phyloP scores from a whole-genome alignment of 2,797 vertebrate species.

The Enteromius trimaculatus region DNA sequence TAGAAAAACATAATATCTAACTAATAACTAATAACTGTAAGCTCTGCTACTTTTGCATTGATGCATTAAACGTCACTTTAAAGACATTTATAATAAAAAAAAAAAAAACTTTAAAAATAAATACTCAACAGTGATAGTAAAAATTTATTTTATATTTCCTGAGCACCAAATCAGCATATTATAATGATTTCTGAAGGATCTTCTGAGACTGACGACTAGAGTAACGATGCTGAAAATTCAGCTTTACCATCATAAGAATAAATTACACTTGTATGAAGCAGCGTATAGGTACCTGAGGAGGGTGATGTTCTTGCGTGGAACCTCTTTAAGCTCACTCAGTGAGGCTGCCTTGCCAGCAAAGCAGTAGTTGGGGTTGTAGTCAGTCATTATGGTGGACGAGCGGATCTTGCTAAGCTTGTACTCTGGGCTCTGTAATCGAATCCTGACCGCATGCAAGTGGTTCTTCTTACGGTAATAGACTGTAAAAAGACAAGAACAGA shows the following conservation, averaged over 20 bases:
- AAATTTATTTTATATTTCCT: background rate
- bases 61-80: background rate
- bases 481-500: constrained; percentile 61
- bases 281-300: constrained; percentile 80
- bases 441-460: constrained; percentile 82
- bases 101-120: background rate
- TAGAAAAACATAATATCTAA: too few species aligned
- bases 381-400: constrained; percentile 91
- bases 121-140: background rate
- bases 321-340: constrained; percentile 87
- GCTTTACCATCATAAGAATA: background rate
- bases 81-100: background rate
- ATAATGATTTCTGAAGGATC: background rate
- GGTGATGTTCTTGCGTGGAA: constrained; percentile 89
- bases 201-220: background rate
- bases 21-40: too few species aligned
- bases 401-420: constrained; percentile 92
- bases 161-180: constrained; percentile 1
- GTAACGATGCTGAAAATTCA: background rate
- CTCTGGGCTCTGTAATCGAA: constrained; percentile 85
- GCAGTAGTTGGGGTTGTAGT: constrained; percentile 94
- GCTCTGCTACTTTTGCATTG: background rate
- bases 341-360: constrained; percentile 84
- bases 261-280: background rate
- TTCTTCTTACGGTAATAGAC: constrained; percentile 91